Conservation (phyloP, 2,797 vertebrate species). For the Tokudaia tokunoshimensis region DNA sequence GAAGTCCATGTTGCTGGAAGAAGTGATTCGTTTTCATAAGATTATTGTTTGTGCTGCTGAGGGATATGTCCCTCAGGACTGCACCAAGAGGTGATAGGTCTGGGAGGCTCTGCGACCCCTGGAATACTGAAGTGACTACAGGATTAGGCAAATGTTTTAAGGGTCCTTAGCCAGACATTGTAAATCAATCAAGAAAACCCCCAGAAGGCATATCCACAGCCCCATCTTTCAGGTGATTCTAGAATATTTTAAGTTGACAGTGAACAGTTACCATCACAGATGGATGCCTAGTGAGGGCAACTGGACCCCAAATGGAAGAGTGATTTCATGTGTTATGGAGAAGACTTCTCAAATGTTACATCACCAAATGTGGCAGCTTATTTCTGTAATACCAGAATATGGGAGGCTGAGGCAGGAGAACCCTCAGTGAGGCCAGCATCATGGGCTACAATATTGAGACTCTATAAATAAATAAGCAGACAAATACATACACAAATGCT, state of each 20-base stretch:
- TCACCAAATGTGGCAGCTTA: not conserved
- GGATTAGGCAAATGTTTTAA: not conserved
- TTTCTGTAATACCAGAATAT: not conserved
- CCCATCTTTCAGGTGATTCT: not conserved
- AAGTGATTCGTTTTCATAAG: not conserved
- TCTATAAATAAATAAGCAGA: not conserved
- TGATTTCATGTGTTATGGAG: not conserved
- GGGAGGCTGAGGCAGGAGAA: not conserved
- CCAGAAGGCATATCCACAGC: not conserved
- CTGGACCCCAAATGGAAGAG: not conserved
- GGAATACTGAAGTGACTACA: not conserved
- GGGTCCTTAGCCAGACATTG: not conserved
- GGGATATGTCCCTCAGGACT: not conserved
- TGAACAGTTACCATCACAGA: not conserved
- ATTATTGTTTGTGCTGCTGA: not conserved
- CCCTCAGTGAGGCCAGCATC: not conserved
- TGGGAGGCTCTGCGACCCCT: not conserved
- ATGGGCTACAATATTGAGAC: not conserved
- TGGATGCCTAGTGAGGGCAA: not conserved
- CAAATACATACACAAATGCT: not conserved
- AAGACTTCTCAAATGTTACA: not conserved
- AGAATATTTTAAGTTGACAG: not conserved
- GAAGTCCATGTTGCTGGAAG: not conserved
- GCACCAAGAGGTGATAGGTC: not conserved
- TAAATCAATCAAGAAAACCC: not conserved